These are phyloP conservation scores for Heteromormyrus szaboi DNA, from an alignment of 2,797 vertebrate genomes.

Conservation along the genomic window DNA sequence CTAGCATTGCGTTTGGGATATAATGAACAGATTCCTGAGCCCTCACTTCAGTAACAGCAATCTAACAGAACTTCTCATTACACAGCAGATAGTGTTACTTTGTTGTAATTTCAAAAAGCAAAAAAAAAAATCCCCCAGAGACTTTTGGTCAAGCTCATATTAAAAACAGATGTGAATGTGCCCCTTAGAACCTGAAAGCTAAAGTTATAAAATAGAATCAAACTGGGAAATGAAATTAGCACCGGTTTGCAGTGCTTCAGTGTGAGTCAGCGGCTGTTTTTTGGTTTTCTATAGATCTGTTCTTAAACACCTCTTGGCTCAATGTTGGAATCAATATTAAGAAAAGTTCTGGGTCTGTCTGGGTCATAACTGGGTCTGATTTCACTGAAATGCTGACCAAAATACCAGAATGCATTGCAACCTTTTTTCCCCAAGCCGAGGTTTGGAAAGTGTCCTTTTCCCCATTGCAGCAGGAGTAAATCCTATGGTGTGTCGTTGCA, in stretches of 20 bases:
- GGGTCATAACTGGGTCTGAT: not conserved
- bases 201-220: conserved; percentile 1
- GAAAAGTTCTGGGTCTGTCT: not conserved
- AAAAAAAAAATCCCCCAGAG: not conserved
- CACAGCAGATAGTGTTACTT: not conserved
- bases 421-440: not conserved
- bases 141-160: not conserved
- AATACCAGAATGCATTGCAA: not conserved
- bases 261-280: not conserved
- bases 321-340: conserved; percentile 8
- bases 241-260: not conserved
- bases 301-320: not conserved
- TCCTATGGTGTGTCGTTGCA: not conserved
- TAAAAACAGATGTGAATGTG: not conserved
- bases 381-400: not conserved
- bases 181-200: not conserved
- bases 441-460: not conserved
- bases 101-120: not conserved
- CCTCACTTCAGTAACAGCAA: not conserved
- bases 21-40: not conserved
- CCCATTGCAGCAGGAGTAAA: not conserved
- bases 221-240: conserved; percentile 1
- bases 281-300: not conserved
- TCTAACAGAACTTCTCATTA: not conserved
- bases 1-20: not conserved